phyloP scores from a whole-genome alignment of 1,140 invertebrate genomes.

The Papilio helenus region DNA sequence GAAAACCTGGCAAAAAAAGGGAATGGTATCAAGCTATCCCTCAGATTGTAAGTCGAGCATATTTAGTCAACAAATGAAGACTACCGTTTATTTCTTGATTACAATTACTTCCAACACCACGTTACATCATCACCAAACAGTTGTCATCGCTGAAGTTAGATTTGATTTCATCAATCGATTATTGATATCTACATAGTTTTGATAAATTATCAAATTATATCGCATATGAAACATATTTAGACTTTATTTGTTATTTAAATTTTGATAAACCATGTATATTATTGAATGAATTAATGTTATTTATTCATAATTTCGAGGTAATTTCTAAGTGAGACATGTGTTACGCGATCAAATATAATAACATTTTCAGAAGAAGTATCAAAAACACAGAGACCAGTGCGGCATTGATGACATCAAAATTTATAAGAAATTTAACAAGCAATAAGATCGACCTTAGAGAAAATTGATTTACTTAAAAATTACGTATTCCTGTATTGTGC shows the following conservation, averaged over 20 bases:
- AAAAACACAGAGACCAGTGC: too few relatives aligned
- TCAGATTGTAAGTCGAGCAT: background rate
- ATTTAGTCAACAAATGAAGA: background rate
- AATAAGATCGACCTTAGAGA: too few relatives aligned
- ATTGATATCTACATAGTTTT: slow-evolving; percentile 4
- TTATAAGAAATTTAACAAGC: too few relatives aligned
- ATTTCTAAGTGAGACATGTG: background rate
- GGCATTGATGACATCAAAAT: too few relatives aligned
- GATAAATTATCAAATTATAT: slow-evolving; percentile 27
- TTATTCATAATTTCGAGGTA: background rate
- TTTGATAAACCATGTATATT: background rate
- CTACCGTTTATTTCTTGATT: background rate
- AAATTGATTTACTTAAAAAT: too few relatives aligned
- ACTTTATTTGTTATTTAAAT: slow-evolving; percentile 3
- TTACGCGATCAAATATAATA: too few relatives aligned
- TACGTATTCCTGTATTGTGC: too few relatives aligned
- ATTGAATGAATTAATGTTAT: background rate
- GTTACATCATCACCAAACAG: slow-evolving; percentile 6
- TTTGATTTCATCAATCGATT: slow-evolving; percentile 11
- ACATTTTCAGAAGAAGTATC: too few relatives aligned
- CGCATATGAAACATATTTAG: background rate
- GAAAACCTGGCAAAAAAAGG: background rate
- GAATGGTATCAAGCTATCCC: background rate
- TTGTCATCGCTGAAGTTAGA: slow-evolving; percentile 4
- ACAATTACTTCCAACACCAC: background rate